Base-by-base conservation (phyloP, 92 coral and sea anemone species). In the Pocillopora grandis region DNA sequence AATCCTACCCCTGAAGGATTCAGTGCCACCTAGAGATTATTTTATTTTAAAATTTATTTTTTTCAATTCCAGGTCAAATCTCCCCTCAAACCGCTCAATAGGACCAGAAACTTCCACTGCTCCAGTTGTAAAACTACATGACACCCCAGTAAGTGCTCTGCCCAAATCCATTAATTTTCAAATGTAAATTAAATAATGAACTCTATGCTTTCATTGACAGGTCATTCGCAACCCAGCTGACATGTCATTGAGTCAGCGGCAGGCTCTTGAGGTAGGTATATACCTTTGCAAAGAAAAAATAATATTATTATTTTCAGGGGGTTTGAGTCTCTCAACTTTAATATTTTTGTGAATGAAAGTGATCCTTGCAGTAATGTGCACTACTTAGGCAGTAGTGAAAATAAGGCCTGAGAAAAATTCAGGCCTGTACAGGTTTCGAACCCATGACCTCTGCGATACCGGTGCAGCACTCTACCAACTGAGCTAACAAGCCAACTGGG, bases 211-310 rank as follows among this genome's bases (percentile, higher is more conserved):
- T 13, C 36, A 8, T 76, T 56, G 63, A 71, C 65, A 96, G 98
- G 84, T 88, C 63, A 76, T 90, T 56, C 95, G 96, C 35, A 91
- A 85, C 84, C 91, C 98, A 73, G 83, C 80, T 64, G 95, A 95
- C 67, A 87, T 71, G 64, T 88, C 80, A 57, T 19, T 68, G 48
- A 87, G 89, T 87, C 98, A 96, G 81, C 87, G 92, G 74, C 99
- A 94, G 71, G 96, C 99, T 4, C 76, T 94, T 27, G 99, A 94
- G 96, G 99, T 96, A 65, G 55, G 82, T 11, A 2, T 13, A 42
- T 7, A 42, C 4, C 52, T 42, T 42, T 42, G 0, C 5, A 3
- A 7, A 42, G 5, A 42, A 42, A 42, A 42, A 42, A 2, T 27
- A 27, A 27, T 27, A 27, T 27, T 0, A 27, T 27, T 27, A 27